Conservation (phyloP, 2,888 invertebrate species). For the Agelastica alni region DNA sequence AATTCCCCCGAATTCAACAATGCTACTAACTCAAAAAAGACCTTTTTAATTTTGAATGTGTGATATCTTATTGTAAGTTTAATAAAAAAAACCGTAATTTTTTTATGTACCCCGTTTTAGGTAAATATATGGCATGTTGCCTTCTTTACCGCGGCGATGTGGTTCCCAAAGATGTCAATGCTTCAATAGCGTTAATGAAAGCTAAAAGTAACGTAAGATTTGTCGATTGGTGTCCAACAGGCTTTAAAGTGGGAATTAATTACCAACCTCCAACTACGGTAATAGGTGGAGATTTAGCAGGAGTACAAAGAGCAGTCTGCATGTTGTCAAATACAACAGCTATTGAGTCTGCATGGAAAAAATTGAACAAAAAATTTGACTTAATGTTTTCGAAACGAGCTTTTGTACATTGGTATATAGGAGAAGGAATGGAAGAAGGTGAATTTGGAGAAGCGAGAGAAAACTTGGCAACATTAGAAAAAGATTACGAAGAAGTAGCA, state of each 20-base stretch:
- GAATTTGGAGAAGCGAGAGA: conserved; percentile 83
- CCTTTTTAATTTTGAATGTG: too few species aligned
- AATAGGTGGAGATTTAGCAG: conserved; percentile 77
- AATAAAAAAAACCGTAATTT: too few species aligned
- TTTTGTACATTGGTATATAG: conserved; percentile 88
- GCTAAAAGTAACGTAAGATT: conserved; percentile 79
- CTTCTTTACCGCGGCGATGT: conserved; percentile 88
- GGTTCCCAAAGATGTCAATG: conserved; percentile 86
- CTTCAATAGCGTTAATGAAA: conserved; percentile 79
- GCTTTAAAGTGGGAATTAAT: conserved; percentile 70
- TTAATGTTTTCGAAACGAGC: conserved; percentile 92
- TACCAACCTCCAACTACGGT: conserved; percentile 77
- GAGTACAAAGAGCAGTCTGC: conserved; percentile 84
- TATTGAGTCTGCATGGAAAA: conserved; percentile 86
- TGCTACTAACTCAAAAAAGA: not conserved
- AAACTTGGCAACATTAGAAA: conserved; percentile 73
- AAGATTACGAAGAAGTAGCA: conserved; percentile 77
- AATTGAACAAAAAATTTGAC: conserved; percentile 92
- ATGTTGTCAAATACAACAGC: conserved; percentile 92
- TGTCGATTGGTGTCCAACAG: conserved; percentile 95
- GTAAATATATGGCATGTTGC: conserved; percentile 88
- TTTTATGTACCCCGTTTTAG: conserved; percentile 13
- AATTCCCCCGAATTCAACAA: too few species aligned
- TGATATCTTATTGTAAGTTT: too few species aligned
- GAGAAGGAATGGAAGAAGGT: conserved; percentile 80